These are phyloP conservation scores for Tupaia tana DNA, from an alignment of 2,113 vertebrate genomes.

Conservation along the genomic window DNA sequence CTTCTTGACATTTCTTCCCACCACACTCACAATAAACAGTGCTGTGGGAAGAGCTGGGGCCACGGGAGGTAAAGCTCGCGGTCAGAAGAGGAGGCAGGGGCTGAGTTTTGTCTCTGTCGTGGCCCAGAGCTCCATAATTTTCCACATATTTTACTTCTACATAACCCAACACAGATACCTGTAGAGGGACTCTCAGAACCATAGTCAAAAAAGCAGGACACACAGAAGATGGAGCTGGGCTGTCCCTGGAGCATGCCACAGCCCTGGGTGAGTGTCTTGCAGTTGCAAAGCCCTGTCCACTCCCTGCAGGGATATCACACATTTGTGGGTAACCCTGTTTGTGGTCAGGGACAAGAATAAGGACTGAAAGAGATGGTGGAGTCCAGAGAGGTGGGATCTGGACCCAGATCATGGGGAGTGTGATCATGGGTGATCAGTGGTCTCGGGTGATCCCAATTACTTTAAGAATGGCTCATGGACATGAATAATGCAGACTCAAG, in stretches of 20 bases:
- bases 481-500: neutral
- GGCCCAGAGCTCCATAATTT: neutral
- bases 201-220: neutral
- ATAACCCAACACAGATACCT: neutral
- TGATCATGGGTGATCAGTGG: neutral
- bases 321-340: neutral
- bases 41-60: neutral
- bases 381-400: neutral
- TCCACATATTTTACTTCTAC: neutral
- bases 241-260: neutral
- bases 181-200: neutral
- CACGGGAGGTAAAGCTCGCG: neutral
- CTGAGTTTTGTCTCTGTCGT: neutral
- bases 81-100: neutral
- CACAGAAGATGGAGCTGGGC: neutral
- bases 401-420: neutral
- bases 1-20: neutral
- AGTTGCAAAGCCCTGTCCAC: rapidly evolving
- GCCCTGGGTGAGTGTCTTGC: no score
- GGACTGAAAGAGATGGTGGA: neutral
- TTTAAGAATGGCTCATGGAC: neutral
- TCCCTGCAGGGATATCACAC: neutral
- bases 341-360: neutral
- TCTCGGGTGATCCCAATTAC: neutral
- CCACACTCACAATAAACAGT: neutral